phyloP scores from a whole-genome alignment of 2,113 vertebrate genomes.

The Gallinago media region DNA sequence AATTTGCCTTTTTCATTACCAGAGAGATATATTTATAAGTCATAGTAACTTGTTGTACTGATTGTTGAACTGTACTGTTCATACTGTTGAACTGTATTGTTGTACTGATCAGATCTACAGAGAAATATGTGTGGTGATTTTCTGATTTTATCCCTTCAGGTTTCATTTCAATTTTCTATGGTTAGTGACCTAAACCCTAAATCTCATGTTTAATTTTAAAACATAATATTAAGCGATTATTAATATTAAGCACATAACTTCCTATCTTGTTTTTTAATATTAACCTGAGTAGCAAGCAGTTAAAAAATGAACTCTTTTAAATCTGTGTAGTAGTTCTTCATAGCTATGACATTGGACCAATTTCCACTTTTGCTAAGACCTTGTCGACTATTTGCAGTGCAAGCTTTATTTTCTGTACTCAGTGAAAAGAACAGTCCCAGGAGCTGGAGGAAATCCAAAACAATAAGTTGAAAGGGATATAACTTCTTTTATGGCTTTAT shows the following conservation, averaged over 20 bases:
- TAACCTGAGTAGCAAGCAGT: background rate
- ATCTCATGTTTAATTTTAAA: background rate
- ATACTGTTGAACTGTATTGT: background rate
- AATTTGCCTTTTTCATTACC: background rate
- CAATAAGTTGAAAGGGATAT: background rate
- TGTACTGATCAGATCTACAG: background rate
- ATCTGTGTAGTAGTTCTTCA: background rate
- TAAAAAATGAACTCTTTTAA: background rate
- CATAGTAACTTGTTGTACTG: background rate
- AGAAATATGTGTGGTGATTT: background rate
- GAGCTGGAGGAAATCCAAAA: constrained; percentile 14
- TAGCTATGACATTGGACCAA: background rate
- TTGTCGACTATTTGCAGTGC: background rate
- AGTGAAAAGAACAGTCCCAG: background rate
- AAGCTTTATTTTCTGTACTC: background rate
- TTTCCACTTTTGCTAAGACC: background rate
- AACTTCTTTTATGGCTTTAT: constrained; percentile 29
- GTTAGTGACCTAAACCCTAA: background rate
- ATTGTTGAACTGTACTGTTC: background rate
- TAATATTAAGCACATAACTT: background rate
- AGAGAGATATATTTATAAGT: background rate
- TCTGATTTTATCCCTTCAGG: background rate
- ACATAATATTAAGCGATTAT: background rate
- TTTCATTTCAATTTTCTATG: background rate
- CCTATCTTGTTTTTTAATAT: background rate